Conservation (phyloP, 2,113 vertebrate species). For the Pycnonotus jocosus region DNA sequence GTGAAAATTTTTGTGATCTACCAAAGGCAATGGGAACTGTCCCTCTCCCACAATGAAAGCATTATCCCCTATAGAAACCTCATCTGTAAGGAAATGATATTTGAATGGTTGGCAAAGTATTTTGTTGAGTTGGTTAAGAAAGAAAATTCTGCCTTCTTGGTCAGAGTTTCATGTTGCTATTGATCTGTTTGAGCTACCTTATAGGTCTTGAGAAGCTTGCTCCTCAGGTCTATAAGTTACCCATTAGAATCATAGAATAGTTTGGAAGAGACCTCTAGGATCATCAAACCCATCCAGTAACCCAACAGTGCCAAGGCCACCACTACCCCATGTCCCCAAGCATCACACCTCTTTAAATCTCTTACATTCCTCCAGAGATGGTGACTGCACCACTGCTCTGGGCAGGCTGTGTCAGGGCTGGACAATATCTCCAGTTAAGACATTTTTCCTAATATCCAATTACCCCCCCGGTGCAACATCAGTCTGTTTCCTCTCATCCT, state of each 20-base stretch:
- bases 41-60: neutral
- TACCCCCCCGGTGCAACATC: neutral
- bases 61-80: neutral
- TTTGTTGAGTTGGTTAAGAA: neutral
- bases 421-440: neutral
- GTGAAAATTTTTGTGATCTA: neutral
- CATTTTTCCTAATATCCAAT: neutral
- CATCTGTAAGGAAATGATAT: fast-evolving
- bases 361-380: neutral
- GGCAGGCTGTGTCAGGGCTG: neutral
- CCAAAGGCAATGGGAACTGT: fast-evolving
- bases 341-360: too few species aligned
- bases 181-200: neutral
- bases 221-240: fast-evolving
- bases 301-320: neutral
- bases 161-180: neutral
- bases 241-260: neutral
- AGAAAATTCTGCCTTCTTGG: neutral
- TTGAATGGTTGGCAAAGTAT: neutral
- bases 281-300: too few species aligned
- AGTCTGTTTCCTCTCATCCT: neutral
- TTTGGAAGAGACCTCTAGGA: neutral
- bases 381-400: neutral
- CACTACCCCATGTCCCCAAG: neutral
- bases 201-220: neutral